Evolutionary conservation across 2,113 vertebrate species (phyloP).

Genomic region (Gallinago undulata): DNA sequence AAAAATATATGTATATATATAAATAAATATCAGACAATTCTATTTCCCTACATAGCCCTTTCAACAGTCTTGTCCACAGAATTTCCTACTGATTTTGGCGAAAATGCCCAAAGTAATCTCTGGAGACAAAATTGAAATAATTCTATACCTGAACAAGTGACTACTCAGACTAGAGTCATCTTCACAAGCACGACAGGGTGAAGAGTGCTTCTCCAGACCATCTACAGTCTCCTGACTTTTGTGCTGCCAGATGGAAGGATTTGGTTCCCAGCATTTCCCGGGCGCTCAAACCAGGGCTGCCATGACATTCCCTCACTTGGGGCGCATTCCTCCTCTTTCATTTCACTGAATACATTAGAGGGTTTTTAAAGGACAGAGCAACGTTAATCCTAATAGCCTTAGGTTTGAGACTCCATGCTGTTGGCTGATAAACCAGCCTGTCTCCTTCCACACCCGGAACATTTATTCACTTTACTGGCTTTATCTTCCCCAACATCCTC

Average conservation of each 20-base stretch:
- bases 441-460: slow-evolving; percentile 50
- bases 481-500: slow-evolving; percentile 14
- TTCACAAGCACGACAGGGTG: not conserved
- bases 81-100: not conserved
- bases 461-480: slow-evolving; percentile 34
- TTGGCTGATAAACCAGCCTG: slow-evolving; percentile 55
- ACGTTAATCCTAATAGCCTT: slow-evolving; percentile 40
- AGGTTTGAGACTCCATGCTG: slow-evolving; percentile 38
- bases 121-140: not conserved
- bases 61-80: not conserved
- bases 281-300: not conserved
- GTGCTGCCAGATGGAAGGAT: not conserved
- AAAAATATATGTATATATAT: too few species aligned
- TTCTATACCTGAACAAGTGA: not conserved
- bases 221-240: not conserved
- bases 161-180: not conserved
- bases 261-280: not conserved
- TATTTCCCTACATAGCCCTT: not conserved
- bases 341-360: slow-evolving; percentile 28
- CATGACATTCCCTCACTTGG: slow-evolving; percentile 14
- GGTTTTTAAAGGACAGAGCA: slow-evolving; percentile 44
- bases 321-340: slow-evolving; percentile 34
- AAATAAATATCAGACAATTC: not conserved
- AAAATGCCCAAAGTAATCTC: not conserved
- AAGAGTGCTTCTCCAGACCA: not conserved